These are phyloP conservation scores for Homalodisca vitripennis DNA, from an alignment of 1,140 invertebrate species.

Conservation along the genomic window DNA sequence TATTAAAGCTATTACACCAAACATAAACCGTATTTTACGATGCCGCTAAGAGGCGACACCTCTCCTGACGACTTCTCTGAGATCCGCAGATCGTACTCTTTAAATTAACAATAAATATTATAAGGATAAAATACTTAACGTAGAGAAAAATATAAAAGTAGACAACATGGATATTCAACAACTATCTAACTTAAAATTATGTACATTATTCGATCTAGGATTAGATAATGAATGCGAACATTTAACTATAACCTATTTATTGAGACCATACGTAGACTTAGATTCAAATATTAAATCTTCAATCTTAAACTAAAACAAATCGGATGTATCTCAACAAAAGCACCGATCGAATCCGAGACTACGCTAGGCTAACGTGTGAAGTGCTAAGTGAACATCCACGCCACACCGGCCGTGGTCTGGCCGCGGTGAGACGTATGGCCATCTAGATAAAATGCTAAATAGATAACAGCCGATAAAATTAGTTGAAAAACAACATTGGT, in stretches of 20 bases:
- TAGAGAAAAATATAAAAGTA: conserved; percentile 25
- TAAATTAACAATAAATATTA: not conserved
- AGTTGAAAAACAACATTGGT: not conserved
- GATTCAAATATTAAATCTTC: conserved; percentile 15
- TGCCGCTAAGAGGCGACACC: not conserved
- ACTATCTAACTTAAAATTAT: conserved; percentile 21
- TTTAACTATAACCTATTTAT: conserved; percentile 6
- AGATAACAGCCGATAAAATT: not conserved
- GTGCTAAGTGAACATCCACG: too few relatives aligned
- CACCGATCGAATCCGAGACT: not conserved
- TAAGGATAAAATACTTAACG: conserved; percentile 14
- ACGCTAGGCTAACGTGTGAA: not conserved
- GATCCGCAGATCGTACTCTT: not conserved
- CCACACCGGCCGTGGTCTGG: too few relatives aligned
- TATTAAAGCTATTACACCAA: conserved; percentile 22
- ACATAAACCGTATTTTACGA: not conserved
- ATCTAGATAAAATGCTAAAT: not conserved
- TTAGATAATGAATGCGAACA: conserved; percentile 2
- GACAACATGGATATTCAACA: conserved; percentile 20
- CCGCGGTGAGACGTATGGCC: not conserved
- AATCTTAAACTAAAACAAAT: not conserved
- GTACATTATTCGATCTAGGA: conserved; percentile 10
- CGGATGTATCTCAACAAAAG: not conserved
- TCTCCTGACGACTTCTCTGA: not conserved
- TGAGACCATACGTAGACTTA: conserved; percentile 25